phyloP scores from a whole-genome alignment of 2,888 invertebrate species.

The Andrena camellia region DNA sequence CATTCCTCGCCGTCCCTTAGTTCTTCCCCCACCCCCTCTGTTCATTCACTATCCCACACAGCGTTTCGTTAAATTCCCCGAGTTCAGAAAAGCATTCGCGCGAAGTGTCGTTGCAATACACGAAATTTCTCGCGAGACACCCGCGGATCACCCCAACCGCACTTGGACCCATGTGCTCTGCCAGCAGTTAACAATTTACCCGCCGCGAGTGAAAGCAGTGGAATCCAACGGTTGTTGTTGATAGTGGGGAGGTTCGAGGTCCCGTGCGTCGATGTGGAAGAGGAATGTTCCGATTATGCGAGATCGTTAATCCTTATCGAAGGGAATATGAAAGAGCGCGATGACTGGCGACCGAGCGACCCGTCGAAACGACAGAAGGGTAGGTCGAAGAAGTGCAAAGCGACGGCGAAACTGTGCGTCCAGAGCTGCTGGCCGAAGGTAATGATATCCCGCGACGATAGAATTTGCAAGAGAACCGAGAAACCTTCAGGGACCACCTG shows the following conservation, averaged over 20 bases:
- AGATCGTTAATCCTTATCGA: too few relatives aligned
- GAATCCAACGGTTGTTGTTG: not conserved
- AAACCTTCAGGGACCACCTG: not conserved
- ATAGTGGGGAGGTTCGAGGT: slow-evolving; percentile 1
- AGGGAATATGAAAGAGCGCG: slow-evolving; percentile 33
- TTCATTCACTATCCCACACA: not conserved
- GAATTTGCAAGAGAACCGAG: not conserved
- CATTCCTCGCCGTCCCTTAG: not conserved
- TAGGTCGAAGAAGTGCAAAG: slow-evolving; percentile 18
- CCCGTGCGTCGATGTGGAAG: not conserved
- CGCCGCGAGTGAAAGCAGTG: not conserved
- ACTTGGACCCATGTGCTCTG: not conserved
- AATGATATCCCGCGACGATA: slow-evolving; percentile 29
- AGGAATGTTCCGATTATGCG: too few relatives aligned
- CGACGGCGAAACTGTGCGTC: not conserved
- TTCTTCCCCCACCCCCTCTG: not conserved
- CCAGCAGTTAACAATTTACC: not conserved
- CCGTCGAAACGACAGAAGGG: slow-evolving; percentile 20
- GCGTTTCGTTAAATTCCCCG: not conserved
- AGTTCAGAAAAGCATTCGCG: not conserved
- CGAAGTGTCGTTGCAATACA: not conserved
- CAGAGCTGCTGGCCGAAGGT: slow-evolving; percentile 39
- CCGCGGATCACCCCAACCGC: too few relatives aligned
- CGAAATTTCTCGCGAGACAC: not conserved
- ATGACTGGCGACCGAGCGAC: not conserved